A percentile compares a stretch with the other conserved stretches of the same genome.
These are phyloP conservation scores for Halocynthia roretzi DNA, from an alignment of 23 tunicate genomes.

Conservation along the genomic window DNA sequence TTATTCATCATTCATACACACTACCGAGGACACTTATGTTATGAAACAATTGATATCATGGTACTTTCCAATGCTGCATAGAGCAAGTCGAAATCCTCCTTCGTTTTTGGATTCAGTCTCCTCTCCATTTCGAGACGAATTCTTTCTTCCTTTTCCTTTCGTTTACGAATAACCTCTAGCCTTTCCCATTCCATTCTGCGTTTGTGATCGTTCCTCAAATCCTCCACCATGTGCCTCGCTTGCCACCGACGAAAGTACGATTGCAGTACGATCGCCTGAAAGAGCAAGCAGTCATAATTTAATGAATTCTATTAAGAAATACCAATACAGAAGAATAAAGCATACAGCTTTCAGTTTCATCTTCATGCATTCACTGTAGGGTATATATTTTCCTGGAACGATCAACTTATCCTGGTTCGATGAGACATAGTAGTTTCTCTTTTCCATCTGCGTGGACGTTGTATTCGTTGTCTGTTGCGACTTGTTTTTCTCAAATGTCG, in stretches of 20 bases:
- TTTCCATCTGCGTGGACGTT: constrained; percentile 90
- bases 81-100: constrained; percentile 77
- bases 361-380: constrained; percentile 40
- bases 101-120: constrained; percentile 72
- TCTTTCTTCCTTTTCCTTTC: constrained; percentile 63
- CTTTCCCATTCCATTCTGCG: constrained; percentile 58
- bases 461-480: constrained; percentile 72
- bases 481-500: constrained; percentile 68
- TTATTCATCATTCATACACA: no score
- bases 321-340: background rate
- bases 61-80: constrained; percentile 86
- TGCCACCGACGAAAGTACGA: constrained; percentile 79
- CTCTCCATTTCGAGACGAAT: constrained; percentile 56
- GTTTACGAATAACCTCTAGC: constrained; percentile 48
- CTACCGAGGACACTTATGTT: no score
- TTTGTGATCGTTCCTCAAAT: constrained; percentile 51
- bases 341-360: constrained; percentile 71
- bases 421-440: constrained; percentile 56
- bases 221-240: constrained; percentile 46
- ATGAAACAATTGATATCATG: no score
- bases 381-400: constrained; percentile 39
- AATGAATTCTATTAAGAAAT: background rate
- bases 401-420: constrained; percentile 51
- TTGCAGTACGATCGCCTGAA: constrained; percentile 80
- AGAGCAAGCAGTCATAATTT: background rate